Conservation (phyloP, 1,140 invertebrate genomes). For the Orussus abietinus region DNA sequence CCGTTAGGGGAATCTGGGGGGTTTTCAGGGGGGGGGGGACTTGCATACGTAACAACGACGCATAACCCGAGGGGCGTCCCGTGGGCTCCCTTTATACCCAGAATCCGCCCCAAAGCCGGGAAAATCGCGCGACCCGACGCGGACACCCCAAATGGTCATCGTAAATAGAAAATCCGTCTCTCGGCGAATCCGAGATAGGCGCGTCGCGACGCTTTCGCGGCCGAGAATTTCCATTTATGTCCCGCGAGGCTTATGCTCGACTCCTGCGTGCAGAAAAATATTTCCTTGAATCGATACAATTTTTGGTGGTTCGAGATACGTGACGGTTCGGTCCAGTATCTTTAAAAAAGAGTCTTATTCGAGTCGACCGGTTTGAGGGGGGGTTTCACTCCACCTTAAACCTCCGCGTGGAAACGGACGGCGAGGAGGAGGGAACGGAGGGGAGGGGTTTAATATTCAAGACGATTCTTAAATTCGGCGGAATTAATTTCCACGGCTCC, state of each 20-base stretch:
- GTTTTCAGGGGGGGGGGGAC: slow-evolving; percentile 14
- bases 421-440: neutral
- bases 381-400: too few relatives aligned
- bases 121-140: slow-evolving; percentile 33
- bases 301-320: too few relatives aligned
- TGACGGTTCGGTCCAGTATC: too few relatives aligned
- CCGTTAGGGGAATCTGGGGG: slow-evolving; percentile 2
- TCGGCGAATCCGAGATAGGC: slow-evolving; percentile 28
- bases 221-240: neutral
- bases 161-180: slow-evolving; percentile 52
- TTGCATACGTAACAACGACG: slow-evolving; percentile 50
- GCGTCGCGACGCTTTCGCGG: slow-evolving; percentile 19
- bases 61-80: slow-evolving; percentile 43
- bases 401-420: too few relatives aligned
- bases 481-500: slow-evolving; percentile 30
- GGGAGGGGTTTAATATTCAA: neutral
- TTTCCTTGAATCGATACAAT: too few relatives aligned
- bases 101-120: slow-evolving; percentile 45
- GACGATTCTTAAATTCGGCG: slow-evolving; percentile 4
- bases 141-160: slow-evolving; percentile 50
- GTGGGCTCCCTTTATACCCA: slow-evolving; percentile 36
- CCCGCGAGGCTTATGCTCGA: neutral
- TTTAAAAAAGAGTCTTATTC: too few relatives aligned
- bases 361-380: too few relatives aligned
- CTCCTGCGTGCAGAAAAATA: neutral